Evolutionary conservation across 2,113 vertebrate species (phyloP).

Genomic region (Cryptoleucopteryx plumbea): DNA sequence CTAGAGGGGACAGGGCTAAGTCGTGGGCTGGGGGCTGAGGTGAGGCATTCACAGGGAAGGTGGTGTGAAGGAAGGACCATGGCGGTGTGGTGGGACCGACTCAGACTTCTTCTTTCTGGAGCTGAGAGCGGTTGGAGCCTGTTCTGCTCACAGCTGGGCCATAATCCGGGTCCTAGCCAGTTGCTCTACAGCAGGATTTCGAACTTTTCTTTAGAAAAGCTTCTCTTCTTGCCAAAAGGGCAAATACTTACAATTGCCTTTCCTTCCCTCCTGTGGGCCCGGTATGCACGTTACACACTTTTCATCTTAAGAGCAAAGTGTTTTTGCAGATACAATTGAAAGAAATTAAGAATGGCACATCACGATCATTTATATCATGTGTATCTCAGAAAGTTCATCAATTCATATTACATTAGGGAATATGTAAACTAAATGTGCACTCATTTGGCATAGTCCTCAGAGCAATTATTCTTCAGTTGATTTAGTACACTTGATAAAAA

Average conservation of each 20-base stretch:
- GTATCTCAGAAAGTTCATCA: conserved; percentile 70
- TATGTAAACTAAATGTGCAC: conserved; percentile 70
- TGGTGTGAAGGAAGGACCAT: neutral
- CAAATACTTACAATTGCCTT: conserved; percentile 22
- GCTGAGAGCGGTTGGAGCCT: neutral
- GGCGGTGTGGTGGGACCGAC: accelerated
- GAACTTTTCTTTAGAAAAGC: conserved; percentile 2
- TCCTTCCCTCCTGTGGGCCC: neutral
- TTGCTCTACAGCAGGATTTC: neutral
- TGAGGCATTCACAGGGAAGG: accelerated
- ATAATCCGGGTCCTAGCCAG: neutral
- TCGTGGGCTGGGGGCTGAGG: accelerated
- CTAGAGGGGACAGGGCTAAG: neutral
- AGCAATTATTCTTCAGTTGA: conserved; percentile 74
- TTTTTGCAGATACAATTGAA: conserved; percentile 64
- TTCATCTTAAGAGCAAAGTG: conserved; percentile 42
- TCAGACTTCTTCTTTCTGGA: neutral
- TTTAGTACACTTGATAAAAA: conserved; percentile 74
- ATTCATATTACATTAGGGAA: conserved; percentile 74
- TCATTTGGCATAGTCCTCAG: conserved; percentile 70
- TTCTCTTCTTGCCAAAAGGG: conserved; percentile 40
- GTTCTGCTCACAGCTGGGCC: neutral
- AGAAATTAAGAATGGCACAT: conserved; percentile 72
- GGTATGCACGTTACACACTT: neutral
- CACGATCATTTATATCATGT: conserved; percentile 62